Evolutionary conservation across 2,113 vertebrate genomes (phyloP).

Genomic region (Chiloscyllium plagiosum): DNA sequence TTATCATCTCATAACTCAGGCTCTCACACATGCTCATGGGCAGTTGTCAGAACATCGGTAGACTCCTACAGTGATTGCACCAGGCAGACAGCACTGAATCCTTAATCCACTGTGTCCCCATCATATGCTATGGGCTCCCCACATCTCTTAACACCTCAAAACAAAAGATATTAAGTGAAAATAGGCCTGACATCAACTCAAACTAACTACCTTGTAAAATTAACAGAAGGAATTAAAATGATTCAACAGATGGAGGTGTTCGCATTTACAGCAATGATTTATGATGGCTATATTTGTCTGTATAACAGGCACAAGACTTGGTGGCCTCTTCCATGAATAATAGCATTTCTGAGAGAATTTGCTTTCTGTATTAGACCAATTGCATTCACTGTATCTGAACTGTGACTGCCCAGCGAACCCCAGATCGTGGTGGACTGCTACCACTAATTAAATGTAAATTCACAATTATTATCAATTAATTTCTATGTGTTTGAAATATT

Average conservation of each 20-base stretch:
- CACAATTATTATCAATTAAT: background rate
- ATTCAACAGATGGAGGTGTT: background rate
- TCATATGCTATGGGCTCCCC: background rate
- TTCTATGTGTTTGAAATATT: background rate
- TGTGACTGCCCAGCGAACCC: background rate
- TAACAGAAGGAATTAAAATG: background rate
- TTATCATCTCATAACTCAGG: no score
- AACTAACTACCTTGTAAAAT: background rate
- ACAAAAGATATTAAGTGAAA: background rate
- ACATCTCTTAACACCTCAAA: background rate
- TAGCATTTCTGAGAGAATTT: background rate
- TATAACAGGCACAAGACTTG: background rate
- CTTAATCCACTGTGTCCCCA: no score
- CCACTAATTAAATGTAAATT: background rate
- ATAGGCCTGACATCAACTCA: background rate
- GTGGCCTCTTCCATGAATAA: background rate
- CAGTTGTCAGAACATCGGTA: no score
- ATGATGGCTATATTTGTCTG: background rate
- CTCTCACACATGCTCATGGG: no score
- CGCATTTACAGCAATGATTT: background rate
- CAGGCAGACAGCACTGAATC: no score
- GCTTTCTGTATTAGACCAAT: background rate
- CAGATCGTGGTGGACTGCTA: background rate
- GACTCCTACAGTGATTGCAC: background rate
- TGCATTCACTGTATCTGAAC: background rate